Evolutionary conservation across 2,797 vertebrate genomes (phyloP).

Genomic region (Sebastes kiyomatsui): DNA sequence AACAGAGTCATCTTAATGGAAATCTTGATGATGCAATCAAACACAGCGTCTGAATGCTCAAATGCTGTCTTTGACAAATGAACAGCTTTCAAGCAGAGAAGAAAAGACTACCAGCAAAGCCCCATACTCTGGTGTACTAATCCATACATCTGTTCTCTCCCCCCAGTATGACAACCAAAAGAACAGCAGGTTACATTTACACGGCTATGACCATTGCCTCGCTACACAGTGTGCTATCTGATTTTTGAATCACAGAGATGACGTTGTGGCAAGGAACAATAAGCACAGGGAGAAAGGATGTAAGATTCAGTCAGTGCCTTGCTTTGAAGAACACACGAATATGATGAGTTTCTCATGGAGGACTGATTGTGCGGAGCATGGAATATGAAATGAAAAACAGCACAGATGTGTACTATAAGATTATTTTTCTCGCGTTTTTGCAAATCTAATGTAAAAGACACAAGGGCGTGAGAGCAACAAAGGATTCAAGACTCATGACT

Average conservation of each 20-base stretch:
- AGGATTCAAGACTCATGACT: not conserved
- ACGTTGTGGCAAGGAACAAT: not conserved
- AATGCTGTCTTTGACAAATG: constrained; percentile 7
- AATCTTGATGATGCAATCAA: constrained; percentile 4
- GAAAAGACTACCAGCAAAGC: not conserved
- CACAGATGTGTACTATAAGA: not conserved
- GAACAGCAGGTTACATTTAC: constrained; percentile 8
- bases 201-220: not conserved
- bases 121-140: not conserved
- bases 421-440: not conserved
- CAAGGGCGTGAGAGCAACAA: not conserved
- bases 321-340: not conserved
- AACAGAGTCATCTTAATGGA: not conserved
- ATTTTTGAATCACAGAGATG: constrained; percentile 16
- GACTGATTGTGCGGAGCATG: not conserved
- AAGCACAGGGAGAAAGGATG: not conserved
- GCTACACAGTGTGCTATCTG: not conserved
- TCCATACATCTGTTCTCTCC: constrained; percentile 31
- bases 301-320: not conserved
- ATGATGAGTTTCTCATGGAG: not conserved
- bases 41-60: not conserved
- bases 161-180: not conserved
- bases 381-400: not conserved
- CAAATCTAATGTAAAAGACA: not conserved
- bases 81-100: not conserved